Conservation (phyloP, 2,797 vertebrate genomes). For the Micrastur ruficollis region DNA sequence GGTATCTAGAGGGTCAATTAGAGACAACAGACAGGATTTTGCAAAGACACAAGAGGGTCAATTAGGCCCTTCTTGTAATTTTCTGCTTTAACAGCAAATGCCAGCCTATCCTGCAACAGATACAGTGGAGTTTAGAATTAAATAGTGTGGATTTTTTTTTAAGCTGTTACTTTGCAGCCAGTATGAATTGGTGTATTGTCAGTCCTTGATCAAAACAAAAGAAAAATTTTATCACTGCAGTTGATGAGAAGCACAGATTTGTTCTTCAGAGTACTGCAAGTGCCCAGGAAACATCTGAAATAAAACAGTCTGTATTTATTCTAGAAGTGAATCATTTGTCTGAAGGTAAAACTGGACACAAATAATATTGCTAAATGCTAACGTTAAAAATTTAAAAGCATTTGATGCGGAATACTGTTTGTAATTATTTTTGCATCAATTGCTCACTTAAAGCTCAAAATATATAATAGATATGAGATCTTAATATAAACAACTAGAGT, state of each 20-base stretch:
- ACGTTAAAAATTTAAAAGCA: neutral
- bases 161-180: neutral
- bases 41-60: conserved; percentile 90
- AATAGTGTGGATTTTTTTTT: conserved; percentile 37
- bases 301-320: conserved; percentile 29
- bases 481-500: neutral
- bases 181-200: conserved; percentile 16
- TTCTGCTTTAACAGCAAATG: conserved; percentile 85
- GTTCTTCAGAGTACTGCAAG: neutral
- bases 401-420: neutral
- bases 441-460: neutral
- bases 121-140: conserved; percentile 71
- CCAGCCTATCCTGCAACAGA: conserved; percentile 73
- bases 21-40: conserved; percentile 87
- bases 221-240: neutral
- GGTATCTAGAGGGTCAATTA: conserved; percentile 99
- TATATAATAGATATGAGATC: neutral
- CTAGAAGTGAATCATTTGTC: conserved; percentile 52
- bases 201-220: conserved; percentile 15
- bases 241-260: conserved; percentile 46
- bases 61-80: conserved; percentile 88
- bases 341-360: neutral
- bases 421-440: neutral
- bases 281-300: conserved; percentile 42
- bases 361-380: neutral